Percentiles rank a stretch among this genome's conserved stretches.
These are phyloP conservation scores for Petaurus breviceps DNA, from an alignment of 2,113 vertebrate genomes.

Conservation along the genomic window DNA sequence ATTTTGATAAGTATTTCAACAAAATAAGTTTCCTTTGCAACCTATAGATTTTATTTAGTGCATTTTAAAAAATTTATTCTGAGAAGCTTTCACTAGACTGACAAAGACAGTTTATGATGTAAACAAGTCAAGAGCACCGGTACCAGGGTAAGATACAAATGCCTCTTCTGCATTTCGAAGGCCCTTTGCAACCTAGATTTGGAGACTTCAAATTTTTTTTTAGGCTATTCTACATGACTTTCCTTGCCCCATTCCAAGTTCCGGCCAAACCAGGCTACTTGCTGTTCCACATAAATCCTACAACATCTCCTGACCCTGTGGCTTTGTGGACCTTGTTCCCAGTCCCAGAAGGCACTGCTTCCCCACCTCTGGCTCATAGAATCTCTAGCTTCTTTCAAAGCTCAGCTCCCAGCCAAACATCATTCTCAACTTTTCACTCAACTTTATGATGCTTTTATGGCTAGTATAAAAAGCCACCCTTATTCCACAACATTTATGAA, in stretches of 20 bases:
- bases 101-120: not conserved
- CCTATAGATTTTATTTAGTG: not conserved
- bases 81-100: not conserved
- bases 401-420: not conserved
- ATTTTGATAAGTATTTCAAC: not conserved
- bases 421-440: not conserved
- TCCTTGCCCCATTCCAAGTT: not conserved
- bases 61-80: not conserved
- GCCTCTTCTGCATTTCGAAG: not conserved
- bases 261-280: not conserved
- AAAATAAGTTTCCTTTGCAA: not conserved
- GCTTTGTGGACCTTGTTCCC: not conserved
- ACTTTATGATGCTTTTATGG: not conserved
- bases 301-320: not conserved
- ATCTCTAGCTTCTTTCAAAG: not conserved
- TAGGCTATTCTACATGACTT: not conserved
- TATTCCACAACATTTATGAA: not conserved
- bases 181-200: not conserved
- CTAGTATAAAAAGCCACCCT: not conserved
- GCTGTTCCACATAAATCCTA: not conserved
- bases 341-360: not conserved
- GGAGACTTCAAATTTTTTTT: not conserved
- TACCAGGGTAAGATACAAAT: not conserved
- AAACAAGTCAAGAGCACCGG: not conserved
- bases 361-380: not conserved